These are phyloP conservation scores for Micronycteris hirsuta DNA, from an alignment of 2,113 vertebrate species.

Conservation along the genomic window DNA sequence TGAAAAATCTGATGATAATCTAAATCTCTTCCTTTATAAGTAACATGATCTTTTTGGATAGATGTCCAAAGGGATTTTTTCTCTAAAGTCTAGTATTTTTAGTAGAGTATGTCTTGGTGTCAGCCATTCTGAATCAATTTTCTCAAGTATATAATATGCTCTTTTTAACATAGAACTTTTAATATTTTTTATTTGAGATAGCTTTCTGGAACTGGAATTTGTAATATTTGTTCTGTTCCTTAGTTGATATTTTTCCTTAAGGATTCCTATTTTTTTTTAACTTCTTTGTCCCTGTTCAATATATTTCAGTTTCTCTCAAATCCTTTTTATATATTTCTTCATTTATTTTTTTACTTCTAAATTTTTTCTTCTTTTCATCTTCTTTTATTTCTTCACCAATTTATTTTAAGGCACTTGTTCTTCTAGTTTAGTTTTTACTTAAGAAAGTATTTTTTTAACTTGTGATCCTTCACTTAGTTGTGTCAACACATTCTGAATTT, in stretches of 20 bases:
- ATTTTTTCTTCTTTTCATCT: background rate
- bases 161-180: background rate
- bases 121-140: background rate
- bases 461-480: background rate
- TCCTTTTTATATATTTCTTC: background rate
- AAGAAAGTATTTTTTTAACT: background rate
- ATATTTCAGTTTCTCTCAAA: background rate
- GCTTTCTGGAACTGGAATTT: background rate
- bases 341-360: background rate
- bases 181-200: background rate
- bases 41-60: background rate
- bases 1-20: background rate
- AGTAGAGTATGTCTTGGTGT: background rate
- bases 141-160: background rate
- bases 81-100: background rate
- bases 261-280: background rate
- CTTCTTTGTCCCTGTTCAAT: background rate
- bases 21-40: background rate
- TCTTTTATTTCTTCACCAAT: background rate
- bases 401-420: background rate
- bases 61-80: background rate
- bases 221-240: background rate
- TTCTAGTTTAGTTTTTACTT: background rate
- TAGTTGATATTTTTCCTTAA: background rate
- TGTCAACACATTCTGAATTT: background rate